Base-by-base conservation (phyloP, 2,113 vertebrate genomes). In the Marmota monax region DNA sequence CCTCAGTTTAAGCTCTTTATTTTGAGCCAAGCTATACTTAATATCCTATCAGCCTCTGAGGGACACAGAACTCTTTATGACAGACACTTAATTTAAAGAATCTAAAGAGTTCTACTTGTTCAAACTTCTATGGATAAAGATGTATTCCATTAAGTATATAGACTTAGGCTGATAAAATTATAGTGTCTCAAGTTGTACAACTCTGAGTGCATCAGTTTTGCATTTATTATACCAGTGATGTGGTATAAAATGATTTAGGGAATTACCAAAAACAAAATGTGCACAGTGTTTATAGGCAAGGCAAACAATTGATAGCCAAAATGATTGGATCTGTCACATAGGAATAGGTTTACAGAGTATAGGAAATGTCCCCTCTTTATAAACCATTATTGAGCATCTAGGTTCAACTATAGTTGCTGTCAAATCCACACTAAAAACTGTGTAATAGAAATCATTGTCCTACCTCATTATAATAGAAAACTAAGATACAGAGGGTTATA, bases 11-110 rank as follows among this genome's bases (percentile, higher is more conserved):
- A 87, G 45, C 29, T 91, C 58, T 93, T 91, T 88, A 70, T 61
- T 89, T 93, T 96, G 67, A 94, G 74, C 39, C 22, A 29, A 34
- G 8, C 67, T 82, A 70, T 25, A 65, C 42, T 37, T 95, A 45
- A 48, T 29, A 91, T 80, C 32, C 74, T 13, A 18, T 32, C 69
- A 78, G 39, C n/a, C 37, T 85, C 45, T 92, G 17, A 82, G 48
- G 92, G 69, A 92, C 14, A 89, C 13, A 63, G 32, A 88, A 17
- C 16, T 79, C 69, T 76, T 77, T 32, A 72, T 34, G 20, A 5
- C n/a, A 85, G 78, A 72, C 29, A 12, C 27, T 84, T 74, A 48
- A 34, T 45, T 82, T 34, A 86, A 92, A 84, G 65, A 56, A 27
- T 80, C 39, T 72, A 32, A 94, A 58, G 45, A 34, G 11, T 86